A percentile compares a stretch with the other conserved stretches of the same genome.
Conservation (phyloP, 2,888 invertebrate genomes). For the Zaprionus obscuricornis region DNA sequence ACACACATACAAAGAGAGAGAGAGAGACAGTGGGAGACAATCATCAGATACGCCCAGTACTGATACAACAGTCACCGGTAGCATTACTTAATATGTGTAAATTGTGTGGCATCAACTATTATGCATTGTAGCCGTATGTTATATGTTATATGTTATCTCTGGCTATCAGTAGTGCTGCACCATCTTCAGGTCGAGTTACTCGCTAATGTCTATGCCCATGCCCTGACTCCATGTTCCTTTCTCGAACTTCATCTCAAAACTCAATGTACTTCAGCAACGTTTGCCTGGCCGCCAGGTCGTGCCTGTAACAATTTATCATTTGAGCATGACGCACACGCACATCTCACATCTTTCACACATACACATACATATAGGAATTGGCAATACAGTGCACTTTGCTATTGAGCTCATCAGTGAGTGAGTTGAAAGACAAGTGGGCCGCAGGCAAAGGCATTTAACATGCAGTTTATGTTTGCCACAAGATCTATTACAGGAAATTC, state of each 20-base stretch:
- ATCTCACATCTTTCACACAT: conserved; percentile 20
- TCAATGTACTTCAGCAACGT: conserved; percentile 25
- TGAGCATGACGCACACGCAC: conserved; percentile 74
- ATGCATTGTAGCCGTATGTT: too few species aligned
- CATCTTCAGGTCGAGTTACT: conserved; percentile 30
- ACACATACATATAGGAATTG: conserved; percentile 12
- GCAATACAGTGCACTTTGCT: conserved; percentile 39
- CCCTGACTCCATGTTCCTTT: not conserved
- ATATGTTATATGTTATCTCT: conserved; percentile 70
- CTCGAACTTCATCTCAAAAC: not conserved
- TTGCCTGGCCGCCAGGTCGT: conserved; percentile 49
- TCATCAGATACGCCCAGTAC: conserved; percentile 29
- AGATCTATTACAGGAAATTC: conserved; percentile 81
- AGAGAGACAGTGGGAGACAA: too few species aligned
- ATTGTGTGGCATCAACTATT: conserved; percentile 79
- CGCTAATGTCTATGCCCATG: conserved; percentile 15
- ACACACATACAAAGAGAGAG: not conserved
- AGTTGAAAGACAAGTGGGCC: conserved; percentile 13
- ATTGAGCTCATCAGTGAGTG: conserved; percentile 55
- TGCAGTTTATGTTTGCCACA: conserved; percentile 80
- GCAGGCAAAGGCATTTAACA: conserved; percentile 74
- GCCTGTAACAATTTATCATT: conserved; percentile 72
- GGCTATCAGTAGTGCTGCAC: conserved; percentile 53
- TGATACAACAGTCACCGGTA: conserved; percentile 62
- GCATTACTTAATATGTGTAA: conserved; percentile 78